Evolutionary conservation across 2,888 invertebrate species (phyloP), one percentile per base, ranked within the genome.

Genomic region (Apoderus coryli): DNA sequence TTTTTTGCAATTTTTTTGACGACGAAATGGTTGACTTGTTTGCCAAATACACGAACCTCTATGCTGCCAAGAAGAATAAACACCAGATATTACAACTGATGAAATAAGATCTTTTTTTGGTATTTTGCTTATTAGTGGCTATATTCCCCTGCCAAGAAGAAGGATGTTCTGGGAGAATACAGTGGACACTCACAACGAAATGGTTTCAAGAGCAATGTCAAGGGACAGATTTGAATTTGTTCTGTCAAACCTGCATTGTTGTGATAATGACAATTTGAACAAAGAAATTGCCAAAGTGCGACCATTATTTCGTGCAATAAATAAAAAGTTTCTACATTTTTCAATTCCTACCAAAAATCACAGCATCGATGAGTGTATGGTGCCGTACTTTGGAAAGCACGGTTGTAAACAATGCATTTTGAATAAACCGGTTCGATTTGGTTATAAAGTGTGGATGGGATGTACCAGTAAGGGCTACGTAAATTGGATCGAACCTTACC

Each of bases 331-430:
- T 36, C 9, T 39, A 16, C 33, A 44, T 29, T 39, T 38, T 40
- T 35, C 44, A 32, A 40, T 41, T 25, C 29, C 41, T 29, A 45
- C 44, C 36, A 37, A 48, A 35, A 31, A 42, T 31, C 41, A 47
- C 36, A 45, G 46, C 33, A 34, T 51, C 31, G 53, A 52, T 40
- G 54, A 53, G 36, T 37, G 46, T 3, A 51, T 53, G 50, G 40
- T 50, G 10, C 48, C 50, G n/a, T 55, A 56, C 32, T 54, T 44
- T 42, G 51, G 46, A 13, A 35, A 45, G 24, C 45, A 48, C 41
- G 42, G 42, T 12, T 44, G 44, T 29, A 46, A 47, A 24, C 45
- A 49, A 32, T 44, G 42, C 34, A 49, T 49, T 29, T 37, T 34
- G 5, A 42, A 42, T 3, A 47, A 47, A 29, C 45, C 46, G 4